Percentiles rank a stretch among this genome's conserved stretches.
These are phyloP conservation scores for Lumbricus terrestris DNA, from an alignment of 2,888 invertebrate genomes.

Conservation along the genomic window DNA sequence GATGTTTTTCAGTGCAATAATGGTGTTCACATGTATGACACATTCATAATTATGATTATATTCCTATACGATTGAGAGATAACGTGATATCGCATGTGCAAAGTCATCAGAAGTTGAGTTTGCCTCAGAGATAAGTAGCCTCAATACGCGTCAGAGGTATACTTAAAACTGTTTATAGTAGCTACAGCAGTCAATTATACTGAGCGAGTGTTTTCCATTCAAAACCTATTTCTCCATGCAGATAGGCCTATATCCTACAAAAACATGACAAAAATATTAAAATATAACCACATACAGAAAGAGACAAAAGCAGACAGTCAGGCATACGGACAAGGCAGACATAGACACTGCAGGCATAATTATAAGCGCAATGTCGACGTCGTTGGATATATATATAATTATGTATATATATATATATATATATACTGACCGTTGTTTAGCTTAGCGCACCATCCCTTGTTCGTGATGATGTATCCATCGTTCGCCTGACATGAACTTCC, in stretches of 20 bases:
- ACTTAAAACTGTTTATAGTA: neutral
- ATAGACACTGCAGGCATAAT: neutral
- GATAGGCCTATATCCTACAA: neutral
- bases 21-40: neutral
- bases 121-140: neutral
- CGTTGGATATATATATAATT: no score
- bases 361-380: neutral
- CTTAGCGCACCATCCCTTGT: slow-evolving; percentile 63
- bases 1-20: neutral
- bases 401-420: neutral
- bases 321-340: no score
- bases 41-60: no score
- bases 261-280: neutral
- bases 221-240: neutral
- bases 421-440: slow-evolving; percentile 42
- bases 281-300: neutral
- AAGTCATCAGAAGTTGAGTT: neutral
- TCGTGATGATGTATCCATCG: slow-evolving; percentile 62
- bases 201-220: neutral
- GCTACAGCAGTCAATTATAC: neutral
- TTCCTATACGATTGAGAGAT: neutral
- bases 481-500: slow-evolving; percentile 62
- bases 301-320: neutral
- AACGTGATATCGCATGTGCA: neutral
- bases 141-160: neutral